phyloP scores from a whole-genome alignment of 2,888 invertebrate species.

The Odontocerum albicorne region DNA sequence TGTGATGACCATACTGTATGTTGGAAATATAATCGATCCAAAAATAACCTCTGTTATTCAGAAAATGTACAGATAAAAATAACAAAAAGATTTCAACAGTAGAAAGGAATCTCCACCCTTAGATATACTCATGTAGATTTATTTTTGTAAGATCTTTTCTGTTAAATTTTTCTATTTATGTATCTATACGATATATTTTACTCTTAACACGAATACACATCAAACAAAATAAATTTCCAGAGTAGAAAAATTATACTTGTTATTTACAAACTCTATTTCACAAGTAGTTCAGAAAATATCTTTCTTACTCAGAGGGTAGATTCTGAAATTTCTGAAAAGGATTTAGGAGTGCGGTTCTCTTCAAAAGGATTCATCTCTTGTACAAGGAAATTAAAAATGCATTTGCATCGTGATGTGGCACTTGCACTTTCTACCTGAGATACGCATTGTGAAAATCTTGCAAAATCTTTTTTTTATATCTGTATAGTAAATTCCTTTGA shows the following conservation, averaged over 20 bases:
- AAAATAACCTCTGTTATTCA: conserved; percentile 13
- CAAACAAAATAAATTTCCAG: no score
- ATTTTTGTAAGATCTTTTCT: no score
- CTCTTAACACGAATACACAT: no score
- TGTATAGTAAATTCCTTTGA: no score
- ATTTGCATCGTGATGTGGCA: conserved; percentile 45
- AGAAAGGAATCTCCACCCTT: conserved; percentile 10
- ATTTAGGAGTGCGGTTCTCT: background rate
- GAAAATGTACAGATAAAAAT: conserved; percentile 15
- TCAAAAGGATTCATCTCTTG: background rate
- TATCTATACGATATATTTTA: no score
- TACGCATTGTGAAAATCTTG: conserved; percentile 12
- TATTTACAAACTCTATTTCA: no score
- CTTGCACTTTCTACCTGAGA: conserved; percentile 55
- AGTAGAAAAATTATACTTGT: no score
- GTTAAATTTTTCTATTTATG: no score
- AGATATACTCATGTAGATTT: background rate
- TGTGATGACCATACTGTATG: background rate
- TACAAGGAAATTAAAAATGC: conserved; percentile 19
- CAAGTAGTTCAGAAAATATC: no score
- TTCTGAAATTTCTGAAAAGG: background rate
- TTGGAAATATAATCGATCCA: conserved; percentile 4
- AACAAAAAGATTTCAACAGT: conserved; percentile 22
- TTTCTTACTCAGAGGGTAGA: no score
- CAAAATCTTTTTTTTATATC: conserved; percentile 15